phyloP scores from a whole-genome alignment of 1,140 invertebrate species.

The Charaxes varanes region DNA sequence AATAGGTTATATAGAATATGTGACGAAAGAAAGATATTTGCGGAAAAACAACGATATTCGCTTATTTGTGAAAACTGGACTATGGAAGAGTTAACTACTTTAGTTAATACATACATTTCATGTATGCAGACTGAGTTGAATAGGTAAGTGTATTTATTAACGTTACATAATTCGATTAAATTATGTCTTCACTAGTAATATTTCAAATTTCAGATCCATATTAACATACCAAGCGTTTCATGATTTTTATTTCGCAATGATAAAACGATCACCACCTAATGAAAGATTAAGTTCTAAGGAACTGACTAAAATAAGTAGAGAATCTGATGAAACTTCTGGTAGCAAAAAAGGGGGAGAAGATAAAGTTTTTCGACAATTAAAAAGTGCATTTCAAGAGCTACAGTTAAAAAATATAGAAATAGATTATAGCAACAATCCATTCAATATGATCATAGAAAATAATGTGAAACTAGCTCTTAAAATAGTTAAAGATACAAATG shows the following conservation, averaged over 20 bases:
- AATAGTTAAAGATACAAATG: conserved; percentile 54
- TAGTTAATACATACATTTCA: conserved; percentile 73
- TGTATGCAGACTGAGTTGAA: conserved; percentile 76
- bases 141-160: conserved; percentile 41
- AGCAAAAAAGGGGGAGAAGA: conserved; percentile 51
- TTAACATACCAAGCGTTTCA: conserved; percentile 70
- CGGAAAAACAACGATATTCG: conserved; percentile 64
- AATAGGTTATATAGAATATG: conserved; percentile 67
- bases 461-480: conserved; percentile 59
- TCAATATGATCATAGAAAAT: conserved; percentile 52
- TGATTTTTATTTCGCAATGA: conserved; percentile 74
- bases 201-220: conserved; percentile 34
- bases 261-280: conserved; percentile 46
- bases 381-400: conserved; percentile 42
- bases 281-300: conserved; percentile 59
- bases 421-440: conserved; percentile 61
- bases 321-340: conserved; percentile 42
- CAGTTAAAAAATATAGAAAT: conserved; percentile 54
- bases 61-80: conserved; percentile 74
- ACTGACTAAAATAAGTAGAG: conserved; percentile 45
- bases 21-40: conserved; percentile 68
- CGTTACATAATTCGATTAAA: not conserved
- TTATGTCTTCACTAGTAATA: not conserved
- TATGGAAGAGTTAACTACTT: conserved; percentile 60
- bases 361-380: conserved; percentile 50